Base-by-base conservation (phyloP, 1,140 invertebrate genomes). In the Hestina assimilis region DNA sequence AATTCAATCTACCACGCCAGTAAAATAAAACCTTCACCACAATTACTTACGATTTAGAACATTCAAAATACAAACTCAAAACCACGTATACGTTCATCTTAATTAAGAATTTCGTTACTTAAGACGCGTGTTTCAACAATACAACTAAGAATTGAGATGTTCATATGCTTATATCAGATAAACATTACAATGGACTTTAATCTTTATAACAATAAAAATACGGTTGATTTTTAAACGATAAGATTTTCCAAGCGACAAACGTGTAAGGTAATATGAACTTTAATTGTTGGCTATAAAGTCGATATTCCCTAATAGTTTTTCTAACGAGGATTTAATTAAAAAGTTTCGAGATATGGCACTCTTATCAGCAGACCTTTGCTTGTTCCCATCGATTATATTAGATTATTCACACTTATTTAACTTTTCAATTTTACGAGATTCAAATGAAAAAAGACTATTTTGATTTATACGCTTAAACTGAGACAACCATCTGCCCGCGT, bases 291-390 rank as follows among this genome's bases (percentile, higher is more conserved):
- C 33, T 35, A 29, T 31, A 48, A 35, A 48, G 29, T 48, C 33
- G 4, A 11, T 38, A 19, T 38, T 38, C 6, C 7, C 15, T 38
- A n/a, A n/a, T 9, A 19, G 11, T 19, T n/a, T 15, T 11, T 48
- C 29, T n/a, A n/a, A 33, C 29, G 29, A 20, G 12, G 45, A 48
- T 48, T 48, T 31, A 48, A 48, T 48, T 48, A 48, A 48, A 48
- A 48, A 48, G n/a, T 19, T 48, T 48, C 29, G 45, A 38, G 15
- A 11, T 17, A 8, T 7, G 1, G 24, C 17, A 17, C 33, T 38
- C n/a, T 33, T 38, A 38, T 38, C 33, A 17, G 15, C 33, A 38
- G 14, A 38, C 19, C 33, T 38, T 38, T 38, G 14, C 14, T 38
- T 38, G 33, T 38, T 38, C 19, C 4, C 17, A 38, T 38, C 33